Evolutionary conservation across 1,140 invertebrate species (phyloP).

Genomic region (Zaprionus vittiger): DNA sequence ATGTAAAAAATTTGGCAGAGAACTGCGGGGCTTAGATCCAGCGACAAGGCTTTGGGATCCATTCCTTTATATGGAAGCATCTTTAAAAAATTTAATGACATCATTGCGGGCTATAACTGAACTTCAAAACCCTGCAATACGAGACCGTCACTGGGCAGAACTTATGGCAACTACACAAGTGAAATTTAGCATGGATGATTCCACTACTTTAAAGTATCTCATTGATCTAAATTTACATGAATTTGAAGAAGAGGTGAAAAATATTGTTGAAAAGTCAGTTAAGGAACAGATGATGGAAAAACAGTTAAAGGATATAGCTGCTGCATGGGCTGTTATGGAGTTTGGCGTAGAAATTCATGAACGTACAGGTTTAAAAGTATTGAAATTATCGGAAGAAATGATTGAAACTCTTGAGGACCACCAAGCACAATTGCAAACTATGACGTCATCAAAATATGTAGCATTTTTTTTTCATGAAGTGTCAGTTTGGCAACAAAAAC

Average conservation of each 20-base stretch:
- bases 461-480: constrained; percentile 94
- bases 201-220: constrained; percentile 93
- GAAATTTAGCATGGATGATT: constrained; percentile 90
- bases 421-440: constrained; percentile 96
- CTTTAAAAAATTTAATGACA: constrained; percentile 94
- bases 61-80: constrained; percentile 88
- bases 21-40: constrained; percentile 93
- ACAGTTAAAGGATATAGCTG: constrained; percentile 89
- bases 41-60: constrained; percentile 92
- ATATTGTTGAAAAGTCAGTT: constrained; percentile 97
- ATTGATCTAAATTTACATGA: constrained; percentile 94
- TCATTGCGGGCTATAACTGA: constrained; percentile 95
- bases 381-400: constrained; percentile 93
- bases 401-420: constrained; percentile 98
- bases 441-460: constrained; percentile 97
- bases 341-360: constrained; percentile 93
- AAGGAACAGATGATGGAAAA: constrained; percentile 99
- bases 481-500: constrained; percentile 94
- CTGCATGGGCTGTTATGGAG: constrained; percentile 92
- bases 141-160: constrained; percentile 96
- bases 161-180: constrained; percentile 96
- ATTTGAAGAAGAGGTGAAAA: constrained; percentile 97
- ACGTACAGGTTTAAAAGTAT: constrained; percentile 90
- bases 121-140: constrained; percentile 96
- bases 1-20: constrained; percentile 95